These are phyloP conservation scores for Heliconius cydno DNA, from an alignment of 2,888 invertebrate genomes.

Conservation along the genomic window DNA sequence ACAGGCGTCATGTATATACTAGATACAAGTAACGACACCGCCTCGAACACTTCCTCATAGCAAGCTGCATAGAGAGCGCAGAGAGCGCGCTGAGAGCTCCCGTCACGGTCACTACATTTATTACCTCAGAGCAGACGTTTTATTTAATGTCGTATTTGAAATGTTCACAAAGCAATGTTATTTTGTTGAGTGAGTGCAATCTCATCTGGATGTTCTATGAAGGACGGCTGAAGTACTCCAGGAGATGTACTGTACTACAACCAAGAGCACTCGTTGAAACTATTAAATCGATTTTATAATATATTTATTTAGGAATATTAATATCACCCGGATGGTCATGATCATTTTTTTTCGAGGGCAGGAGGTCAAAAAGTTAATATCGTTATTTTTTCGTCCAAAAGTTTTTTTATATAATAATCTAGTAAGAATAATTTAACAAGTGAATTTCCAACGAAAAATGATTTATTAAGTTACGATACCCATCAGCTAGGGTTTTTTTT, in stretches of 20 bases:
- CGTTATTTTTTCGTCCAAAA: too few relatives aligned
- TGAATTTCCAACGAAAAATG: too few relatives aligned
- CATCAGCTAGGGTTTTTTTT: too few relatives aligned
- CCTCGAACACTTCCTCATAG: neutral
- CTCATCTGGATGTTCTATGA: conserved; percentile 7
- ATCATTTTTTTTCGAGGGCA: too few relatives aligned
- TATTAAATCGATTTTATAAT: too few relatives aligned
- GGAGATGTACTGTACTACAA: neutral
- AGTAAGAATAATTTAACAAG: too few relatives aligned
- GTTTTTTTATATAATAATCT: too few relatives aligned
- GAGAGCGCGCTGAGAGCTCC: neutral
- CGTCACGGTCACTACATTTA: conserved; percentile 25
- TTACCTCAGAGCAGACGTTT: conserved; percentile 24
- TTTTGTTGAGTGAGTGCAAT: conserved; percentile 23
- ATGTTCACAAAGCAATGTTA: conserved; percentile 24
- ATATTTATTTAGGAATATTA: too few relatives aligned
- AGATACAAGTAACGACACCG: neutral
- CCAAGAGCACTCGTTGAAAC: too few relatives aligned
- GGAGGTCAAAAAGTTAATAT: too few relatives aligned
- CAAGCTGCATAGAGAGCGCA: neutral
- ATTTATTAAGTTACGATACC: too few relatives aligned
- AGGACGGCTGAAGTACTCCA: neutral
- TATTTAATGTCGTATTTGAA: conserved; percentile 25
- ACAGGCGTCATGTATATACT: neutral
- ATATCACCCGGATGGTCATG: too few relatives aligned